phyloP scores from a whole-genome alignment of 2,888 invertebrate species.

The Oligia fasciuncula region DNA sequence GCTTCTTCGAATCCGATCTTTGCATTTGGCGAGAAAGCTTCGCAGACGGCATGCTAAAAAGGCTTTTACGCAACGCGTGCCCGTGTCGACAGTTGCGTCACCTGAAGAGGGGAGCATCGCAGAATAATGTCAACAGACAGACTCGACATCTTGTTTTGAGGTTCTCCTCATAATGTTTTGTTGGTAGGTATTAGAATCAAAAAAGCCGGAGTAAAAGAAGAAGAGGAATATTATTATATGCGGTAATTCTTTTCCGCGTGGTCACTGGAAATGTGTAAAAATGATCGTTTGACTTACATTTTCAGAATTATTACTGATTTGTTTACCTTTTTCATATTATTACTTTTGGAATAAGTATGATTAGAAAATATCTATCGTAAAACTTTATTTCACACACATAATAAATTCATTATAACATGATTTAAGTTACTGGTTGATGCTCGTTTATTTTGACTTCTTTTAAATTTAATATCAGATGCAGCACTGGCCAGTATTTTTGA shows the following conservation, averaged over 20 bases:
- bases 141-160: constrained; percentile 64
- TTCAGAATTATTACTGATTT: not conserved
- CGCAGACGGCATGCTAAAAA: constrained; percentile 86
- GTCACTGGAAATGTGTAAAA: not conserved
- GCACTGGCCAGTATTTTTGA: constrained; percentile 1
- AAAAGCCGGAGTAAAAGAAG: too few relatives aligned
- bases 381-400: not conserved
- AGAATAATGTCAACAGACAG: constrained; percentile 76
- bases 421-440: not conserved
- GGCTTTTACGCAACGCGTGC: constrained; percentile 83
- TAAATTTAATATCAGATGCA: too few relatives aligned
- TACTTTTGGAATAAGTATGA: not conserved
- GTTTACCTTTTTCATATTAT: not conserved
- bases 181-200: constrained; percentile 2
- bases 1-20: constrained; percentile 78
- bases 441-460: not conserved
- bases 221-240: not conserved
- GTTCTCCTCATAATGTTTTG: constrained; percentile 38
- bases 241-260: not conserved
- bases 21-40: constrained; percentile 83
- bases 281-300: not conserved
- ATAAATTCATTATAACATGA: not conserved
- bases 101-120: constrained; percentile 69
- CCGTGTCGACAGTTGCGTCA: constrained; percentile 78
- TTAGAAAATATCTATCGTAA: not conserved